phyloP scores from a whole-genome alignment of 2,113 vertebrate genomes.

The Carettochelys insculpta region DNA sequence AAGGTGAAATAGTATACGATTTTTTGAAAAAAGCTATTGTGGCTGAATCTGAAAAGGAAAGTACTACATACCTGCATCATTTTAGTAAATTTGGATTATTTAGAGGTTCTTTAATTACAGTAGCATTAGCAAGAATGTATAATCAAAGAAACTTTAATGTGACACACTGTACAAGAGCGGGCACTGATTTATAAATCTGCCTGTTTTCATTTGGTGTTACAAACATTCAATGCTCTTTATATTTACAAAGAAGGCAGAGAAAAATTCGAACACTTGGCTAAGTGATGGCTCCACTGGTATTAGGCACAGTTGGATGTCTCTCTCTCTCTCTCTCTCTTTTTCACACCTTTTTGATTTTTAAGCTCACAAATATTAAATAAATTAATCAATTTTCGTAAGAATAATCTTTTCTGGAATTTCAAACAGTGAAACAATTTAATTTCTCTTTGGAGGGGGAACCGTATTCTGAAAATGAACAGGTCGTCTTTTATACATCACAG shows the following conservation, averaged over 20 bases:
- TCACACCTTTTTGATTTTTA: conserved; percentile 30
- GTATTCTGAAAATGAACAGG: conserved; percentile 67
- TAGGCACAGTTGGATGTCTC: conserved; percentile 17
- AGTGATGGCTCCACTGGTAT: conserved; percentile 36
- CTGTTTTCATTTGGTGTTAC: conserved; percentile 14
- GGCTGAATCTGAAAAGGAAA: too few relatives aligned
- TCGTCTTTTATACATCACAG: conserved; percentile 65
- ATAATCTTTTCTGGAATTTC: conserved; percentile 37
- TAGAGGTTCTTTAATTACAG: background rate
- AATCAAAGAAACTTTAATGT: conserved; percentile 26
- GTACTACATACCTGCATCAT: conserved; percentile 8
- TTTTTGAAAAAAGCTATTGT: conserved; percentile 45
- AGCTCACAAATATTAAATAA: conserved; percentile 10
- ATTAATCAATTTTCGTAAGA: conserved; percentile 20
- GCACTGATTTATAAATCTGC: conserved; percentile 36
- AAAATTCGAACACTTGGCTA: conserved; percentile 21
- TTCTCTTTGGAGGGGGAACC: conserved; percentile 52
- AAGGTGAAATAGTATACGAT: conserved; percentile 51
- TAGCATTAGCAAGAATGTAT: conserved; percentile 1
- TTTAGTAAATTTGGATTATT: conserved; percentile 20
- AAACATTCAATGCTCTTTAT: conserved; percentile 24
- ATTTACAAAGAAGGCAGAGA: conserved; percentile 32
- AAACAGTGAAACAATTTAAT: conserved; percentile 41
- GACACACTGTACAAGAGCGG: conserved; percentile 1
- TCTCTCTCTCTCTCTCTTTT: conserved; percentile 13